phyloP scores from a whole-genome alignment of 2,113 vertebrate species.

The Xenus cinereus region DNA sequence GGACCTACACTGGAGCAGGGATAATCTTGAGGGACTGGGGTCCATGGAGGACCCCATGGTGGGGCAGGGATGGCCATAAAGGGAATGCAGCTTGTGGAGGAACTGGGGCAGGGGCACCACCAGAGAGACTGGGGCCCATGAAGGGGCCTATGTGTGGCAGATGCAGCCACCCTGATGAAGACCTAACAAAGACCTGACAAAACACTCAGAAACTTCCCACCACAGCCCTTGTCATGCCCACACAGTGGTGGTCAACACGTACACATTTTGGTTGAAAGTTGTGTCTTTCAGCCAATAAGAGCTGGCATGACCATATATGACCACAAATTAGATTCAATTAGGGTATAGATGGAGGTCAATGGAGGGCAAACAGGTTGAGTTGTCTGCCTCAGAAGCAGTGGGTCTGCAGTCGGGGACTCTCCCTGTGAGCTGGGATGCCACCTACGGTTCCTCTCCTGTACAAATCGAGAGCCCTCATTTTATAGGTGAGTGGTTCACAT shows the following conservation, averaged over 20 bases:
- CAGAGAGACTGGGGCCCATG: background rate
- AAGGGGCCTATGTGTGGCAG: background rate
- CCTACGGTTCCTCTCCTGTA: background rate
- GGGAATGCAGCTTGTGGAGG: background rate
- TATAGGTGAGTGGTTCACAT: background rate
- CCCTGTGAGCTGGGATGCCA: background rate
- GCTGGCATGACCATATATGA: background rate
- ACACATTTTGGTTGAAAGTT: background rate
- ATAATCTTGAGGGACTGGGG: background rate
- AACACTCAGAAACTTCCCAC: background rate
- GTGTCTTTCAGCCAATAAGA: background rate
- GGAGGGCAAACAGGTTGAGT: background rate
- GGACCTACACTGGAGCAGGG: no score
- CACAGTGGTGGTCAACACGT: background rate
- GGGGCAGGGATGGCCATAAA: background rate
- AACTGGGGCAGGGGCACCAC: fast-evolving
- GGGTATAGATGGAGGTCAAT: background rate
- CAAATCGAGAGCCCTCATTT: background rate
- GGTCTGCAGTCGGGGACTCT: background rate
- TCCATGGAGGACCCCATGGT: fast-evolving
- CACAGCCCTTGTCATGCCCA: background rate
- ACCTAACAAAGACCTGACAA: background rate
- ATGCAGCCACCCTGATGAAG: background rate
- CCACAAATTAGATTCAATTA: background rate
- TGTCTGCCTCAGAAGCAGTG: background rate